Percentiles rank a stretch among this genome's conserved stretches.
phyloP scores from a whole-genome alignment of 2,113 vertebrate genomes.

The Oplegnathus fasciatus region DNA sequence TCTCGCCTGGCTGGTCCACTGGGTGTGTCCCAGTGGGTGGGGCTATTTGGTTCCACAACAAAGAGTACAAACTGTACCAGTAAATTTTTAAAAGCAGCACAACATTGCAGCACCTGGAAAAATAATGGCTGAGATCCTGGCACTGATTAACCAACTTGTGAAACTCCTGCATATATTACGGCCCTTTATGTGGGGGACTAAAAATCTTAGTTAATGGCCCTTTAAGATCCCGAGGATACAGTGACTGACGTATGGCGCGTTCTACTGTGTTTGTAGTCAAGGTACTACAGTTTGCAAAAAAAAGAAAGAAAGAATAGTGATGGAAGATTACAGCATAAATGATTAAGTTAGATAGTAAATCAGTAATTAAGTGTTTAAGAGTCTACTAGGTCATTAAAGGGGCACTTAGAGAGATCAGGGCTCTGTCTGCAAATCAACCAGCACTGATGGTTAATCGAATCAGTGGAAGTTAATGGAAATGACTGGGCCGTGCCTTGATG shows the following conservation, averaged over 20 bases:
- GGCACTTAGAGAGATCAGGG: not conserved
- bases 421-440: not conserved
- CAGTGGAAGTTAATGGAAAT: constrained; percentile 25
- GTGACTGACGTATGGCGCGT: not conserved
- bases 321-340: constrained; percentile 4
- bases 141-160: not conserved
- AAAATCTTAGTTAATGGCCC: not conserved
- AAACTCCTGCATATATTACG: not conserved
- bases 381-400: not conserved
- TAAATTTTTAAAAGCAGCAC: constrained; percentile 13
- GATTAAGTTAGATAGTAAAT: not conserved
- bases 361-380: constrained; percentile 31
- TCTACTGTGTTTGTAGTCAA: not conserved
- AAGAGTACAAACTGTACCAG: not conserved
- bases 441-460: constrained; percentile 9
- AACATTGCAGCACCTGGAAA: constrained; percentile 20
- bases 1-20: not conserved
- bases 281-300: not conserved
- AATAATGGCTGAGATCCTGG: not conserved
- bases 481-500: constrained; percentile 5
- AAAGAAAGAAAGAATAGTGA: not conserved
- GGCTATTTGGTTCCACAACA: constrained; percentile 1
- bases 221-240: constrained; percentile 17
- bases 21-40: constrained; percentile 26
- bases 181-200: not conserved